Evolutionary conservation across 2,113 vertebrate genomes (phyloP).

Genomic region (Picathartes gymnocephalus): DNA sequence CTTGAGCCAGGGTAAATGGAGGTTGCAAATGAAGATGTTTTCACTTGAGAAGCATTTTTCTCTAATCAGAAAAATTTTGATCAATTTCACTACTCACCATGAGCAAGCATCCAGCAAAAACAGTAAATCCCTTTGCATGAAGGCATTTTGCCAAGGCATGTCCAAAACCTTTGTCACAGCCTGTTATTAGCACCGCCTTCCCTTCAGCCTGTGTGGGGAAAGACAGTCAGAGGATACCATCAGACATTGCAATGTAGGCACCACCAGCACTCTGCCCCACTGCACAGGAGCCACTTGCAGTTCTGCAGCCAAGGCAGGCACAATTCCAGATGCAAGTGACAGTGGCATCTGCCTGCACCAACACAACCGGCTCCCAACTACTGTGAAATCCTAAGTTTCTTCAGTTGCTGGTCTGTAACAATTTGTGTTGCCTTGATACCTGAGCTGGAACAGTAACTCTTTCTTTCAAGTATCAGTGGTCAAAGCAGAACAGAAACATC

Average conservation of each 20-base stretch:
- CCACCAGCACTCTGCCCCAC: neutral
- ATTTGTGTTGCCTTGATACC: neutral
- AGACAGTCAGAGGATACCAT: neutral
- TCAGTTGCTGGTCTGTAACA: neutral
- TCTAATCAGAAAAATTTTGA: neutral
- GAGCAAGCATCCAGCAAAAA: conserved; percentile 84
- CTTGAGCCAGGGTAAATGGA: neutral
- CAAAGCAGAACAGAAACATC: neutral
- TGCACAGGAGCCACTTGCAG: neutral
- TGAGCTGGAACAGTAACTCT: neutral
- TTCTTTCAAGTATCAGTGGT: neutral
- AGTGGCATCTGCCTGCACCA: neutral
- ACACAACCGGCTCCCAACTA: neutral
- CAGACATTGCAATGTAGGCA: neutral
- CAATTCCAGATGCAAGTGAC: neutral
- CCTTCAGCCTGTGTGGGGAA: conserved; percentile 69
- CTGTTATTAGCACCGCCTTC: conserved; percentile 82
- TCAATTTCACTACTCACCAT: conserved; percentile 64
- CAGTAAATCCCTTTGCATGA: conserved; percentile 79
- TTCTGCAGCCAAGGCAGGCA: neutral
- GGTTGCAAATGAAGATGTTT: neutral
- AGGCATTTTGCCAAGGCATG: conserved; percentile 79
- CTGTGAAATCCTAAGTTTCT: neutral
- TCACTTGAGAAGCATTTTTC: neutral
- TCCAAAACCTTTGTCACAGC: conserved; percentile 86